These are phyloP conservation scores for Tragelaphus oryx DNA, from an alignment of 2,797 vertebrate species.

Conservation along the genomic window DNA sequence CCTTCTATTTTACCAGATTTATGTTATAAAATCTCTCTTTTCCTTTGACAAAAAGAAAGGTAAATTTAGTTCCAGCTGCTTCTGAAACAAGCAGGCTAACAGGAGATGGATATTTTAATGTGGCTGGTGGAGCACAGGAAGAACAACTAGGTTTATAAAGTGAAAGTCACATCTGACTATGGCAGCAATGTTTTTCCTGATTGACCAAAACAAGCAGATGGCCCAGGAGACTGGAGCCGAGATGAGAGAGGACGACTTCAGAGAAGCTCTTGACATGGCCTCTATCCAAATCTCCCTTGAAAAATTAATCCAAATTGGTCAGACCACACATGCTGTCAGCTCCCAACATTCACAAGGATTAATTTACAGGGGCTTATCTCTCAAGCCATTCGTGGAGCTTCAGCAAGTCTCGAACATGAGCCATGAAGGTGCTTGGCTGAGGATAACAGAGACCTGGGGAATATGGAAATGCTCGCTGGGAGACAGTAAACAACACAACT, in stretches of 20 bases:
- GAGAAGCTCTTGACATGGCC: slow-evolving; percentile 28
- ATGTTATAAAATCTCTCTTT: background rate
- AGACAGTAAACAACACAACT: background rate
- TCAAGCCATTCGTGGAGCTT: background rate
- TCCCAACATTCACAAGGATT: slow-evolving; percentile 47
- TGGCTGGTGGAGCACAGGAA: background rate
- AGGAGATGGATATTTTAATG: background rate
- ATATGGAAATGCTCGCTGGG: background rate
- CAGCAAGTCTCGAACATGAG: background rate
- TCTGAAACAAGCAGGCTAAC: slow-evolving; percentile 4
- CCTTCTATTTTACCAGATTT: background rate
- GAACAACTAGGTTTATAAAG: slow-evolving; percentile 66
- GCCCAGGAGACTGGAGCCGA: slow-evolving; percentile 32
- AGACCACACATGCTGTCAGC: slow-evolving; percentile 47
- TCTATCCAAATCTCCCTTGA: slow-evolving; percentile 65
- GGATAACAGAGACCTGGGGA: background rate
- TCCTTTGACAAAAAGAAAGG: slow-evolving; percentile 44
- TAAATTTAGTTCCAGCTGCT: slow-evolving; percentile 51
- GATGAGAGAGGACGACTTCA: slow-evolving; percentile 46
- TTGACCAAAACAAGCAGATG: slow-evolving; percentile 64
- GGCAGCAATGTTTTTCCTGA: slow-evolving; percentile 41
- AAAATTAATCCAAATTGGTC: slow-evolving; percentile 74
- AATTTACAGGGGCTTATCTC: slow-evolving; percentile 62
- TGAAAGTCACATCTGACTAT: slow-evolving; percentile 55
- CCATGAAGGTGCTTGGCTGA: background rate